These are phyloP conservation scores for Battus philenor DNA, from an alignment of 1,140 invertebrate genomes.

Conservation along the genomic window DNA sequence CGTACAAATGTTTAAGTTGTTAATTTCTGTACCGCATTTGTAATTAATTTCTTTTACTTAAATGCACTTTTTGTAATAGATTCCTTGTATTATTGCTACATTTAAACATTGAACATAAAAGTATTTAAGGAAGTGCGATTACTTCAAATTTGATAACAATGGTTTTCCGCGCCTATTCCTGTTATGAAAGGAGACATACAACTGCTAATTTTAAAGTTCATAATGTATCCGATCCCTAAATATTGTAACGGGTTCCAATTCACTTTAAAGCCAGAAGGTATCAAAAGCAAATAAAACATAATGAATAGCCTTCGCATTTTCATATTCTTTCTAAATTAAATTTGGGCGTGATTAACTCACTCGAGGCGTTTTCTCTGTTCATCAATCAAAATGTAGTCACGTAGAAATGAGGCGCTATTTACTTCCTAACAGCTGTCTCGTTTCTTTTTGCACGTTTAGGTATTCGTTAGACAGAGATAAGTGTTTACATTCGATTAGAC, in stretches of 20 bases:
- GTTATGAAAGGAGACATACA: too few relatives aligned
- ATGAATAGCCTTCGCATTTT: conserved; percentile 55
- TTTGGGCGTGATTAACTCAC: conserved; percentile 69
- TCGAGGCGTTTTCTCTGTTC: conserved; percentile 73
- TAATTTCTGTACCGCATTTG: too few relatives aligned
- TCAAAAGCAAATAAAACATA: conserved; percentile 69
- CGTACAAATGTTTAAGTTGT: too few relatives aligned
- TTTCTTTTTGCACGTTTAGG: conserved; percentile 20
- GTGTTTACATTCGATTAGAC: conserved; percentile 47
- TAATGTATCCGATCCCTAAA: conserved; percentile 6
- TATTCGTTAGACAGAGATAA: conserved; percentile 30
- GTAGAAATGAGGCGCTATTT: conserved; percentile 54
- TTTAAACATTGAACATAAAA: too few relatives aligned
- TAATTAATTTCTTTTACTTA: too few relatives aligned
- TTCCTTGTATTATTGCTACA: too few relatives aligned
- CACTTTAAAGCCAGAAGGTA: conserved; percentile 38
- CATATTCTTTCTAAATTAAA: conserved; percentile 69
- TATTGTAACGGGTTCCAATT: conserved; percentile 43
- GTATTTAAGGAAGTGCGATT: too few relatives aligned
- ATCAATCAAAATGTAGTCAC: conserved; percentile 66
- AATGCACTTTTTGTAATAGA: too few relatives aligned
- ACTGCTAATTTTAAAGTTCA: too few relatives aligned
- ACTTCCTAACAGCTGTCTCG: conserved; percentile 50
- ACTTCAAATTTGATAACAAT: too few relatives aligned
- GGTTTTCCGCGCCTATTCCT: too few relatives aligned